Evolutionary conservation across 2,888 invertebrate genomes (phyloP).

Genomic region (Drosophila engyochracea): DNA sequence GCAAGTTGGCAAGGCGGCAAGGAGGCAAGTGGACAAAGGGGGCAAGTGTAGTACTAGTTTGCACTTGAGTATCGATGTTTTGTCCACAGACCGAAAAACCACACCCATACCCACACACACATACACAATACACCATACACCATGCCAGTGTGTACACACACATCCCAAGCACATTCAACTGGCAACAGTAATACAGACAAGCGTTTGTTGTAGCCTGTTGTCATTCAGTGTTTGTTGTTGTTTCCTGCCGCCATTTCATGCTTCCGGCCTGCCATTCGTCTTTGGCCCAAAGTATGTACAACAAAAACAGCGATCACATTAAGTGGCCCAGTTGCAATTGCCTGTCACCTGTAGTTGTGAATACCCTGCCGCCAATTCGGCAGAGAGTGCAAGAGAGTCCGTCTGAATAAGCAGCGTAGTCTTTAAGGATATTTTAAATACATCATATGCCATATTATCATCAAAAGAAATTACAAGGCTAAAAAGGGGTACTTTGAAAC

Average conservation of each 20-base stretch:
- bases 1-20: background rate
- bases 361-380: slow-evolving; percentile 2
- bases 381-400: background rate
- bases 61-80: slow-evolving; percentile 51
- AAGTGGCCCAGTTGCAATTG: slow-evolving; percentile 42
- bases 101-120: slow-evolving; percentile 30
- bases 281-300: slow-evolving; percentile 34
- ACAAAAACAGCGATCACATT: slow-evolving; percentile 1
- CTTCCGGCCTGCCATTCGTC: slow-evolving; percentile 64
- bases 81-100: slow-evolving; percentile 31
- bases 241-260: slow-evolving; percentile 72
- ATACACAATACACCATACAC: slow-evolving; percentile 25
- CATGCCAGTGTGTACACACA: background rate
- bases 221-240: slow-evolving; percentile 64
- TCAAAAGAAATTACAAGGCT: background rate
- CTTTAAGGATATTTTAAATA: background rate
- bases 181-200: slow-evolving; percentile 50
- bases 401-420: background rate
- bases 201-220: slow-evolving; percentile 41
- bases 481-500: background rate
- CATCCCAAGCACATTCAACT: slow-evolving; percentile 23
- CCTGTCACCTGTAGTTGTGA: slow-evolving; percentile 31
- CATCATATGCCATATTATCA: background rate
- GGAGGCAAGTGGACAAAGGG: background rate
- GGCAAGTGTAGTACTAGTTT: slow-evolving; percentile 30